Percentiles rank a stretch among this genome's conserved stretches.
Conservation (phyloP, 2,113 vertebrate species). For the Ploceus nigricollis region DNA sequence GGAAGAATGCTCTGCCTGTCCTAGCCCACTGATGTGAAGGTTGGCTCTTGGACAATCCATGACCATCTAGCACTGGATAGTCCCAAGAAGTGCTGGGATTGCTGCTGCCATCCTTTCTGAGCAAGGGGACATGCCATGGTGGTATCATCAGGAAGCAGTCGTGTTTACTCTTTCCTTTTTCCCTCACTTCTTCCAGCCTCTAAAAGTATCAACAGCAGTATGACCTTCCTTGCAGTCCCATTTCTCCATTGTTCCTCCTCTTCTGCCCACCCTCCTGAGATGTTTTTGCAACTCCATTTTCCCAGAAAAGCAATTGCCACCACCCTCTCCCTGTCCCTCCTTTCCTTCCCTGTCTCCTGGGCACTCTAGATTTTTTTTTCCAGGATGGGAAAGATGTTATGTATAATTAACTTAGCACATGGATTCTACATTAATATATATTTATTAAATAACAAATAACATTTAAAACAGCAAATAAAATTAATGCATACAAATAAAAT, state of each 20-base stretch:
- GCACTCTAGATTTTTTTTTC: neutral
- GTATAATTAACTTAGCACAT: neutral
- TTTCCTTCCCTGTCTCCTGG: neutral
- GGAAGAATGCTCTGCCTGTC: neutral
- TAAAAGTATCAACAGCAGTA: neutral
- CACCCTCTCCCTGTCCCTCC: accelerated
- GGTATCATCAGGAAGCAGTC: neutral
- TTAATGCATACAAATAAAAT: neutral
- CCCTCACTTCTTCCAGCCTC: neutral
- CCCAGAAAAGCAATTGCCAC: neutral
- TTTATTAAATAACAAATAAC: neutral
- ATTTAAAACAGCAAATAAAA: neutral
- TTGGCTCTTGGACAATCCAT: neutral
- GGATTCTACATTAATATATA: neutral
- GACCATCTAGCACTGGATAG: neutral
- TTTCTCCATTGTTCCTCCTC: neutral
- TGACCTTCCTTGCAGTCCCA: neutral
- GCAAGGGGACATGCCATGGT: accelerated
- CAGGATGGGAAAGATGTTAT: neutral
- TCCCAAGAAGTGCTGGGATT: accelerated
- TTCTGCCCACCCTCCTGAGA: neutral
- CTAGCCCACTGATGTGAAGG: neutral
- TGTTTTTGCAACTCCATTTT: neutral
- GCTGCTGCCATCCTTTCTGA: neutral
- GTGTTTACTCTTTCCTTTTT: neutral